phyloP scores from a whole-genome alignment of 2,113 vertebrate genomes.

The Turdus rufiventris region DNA sequence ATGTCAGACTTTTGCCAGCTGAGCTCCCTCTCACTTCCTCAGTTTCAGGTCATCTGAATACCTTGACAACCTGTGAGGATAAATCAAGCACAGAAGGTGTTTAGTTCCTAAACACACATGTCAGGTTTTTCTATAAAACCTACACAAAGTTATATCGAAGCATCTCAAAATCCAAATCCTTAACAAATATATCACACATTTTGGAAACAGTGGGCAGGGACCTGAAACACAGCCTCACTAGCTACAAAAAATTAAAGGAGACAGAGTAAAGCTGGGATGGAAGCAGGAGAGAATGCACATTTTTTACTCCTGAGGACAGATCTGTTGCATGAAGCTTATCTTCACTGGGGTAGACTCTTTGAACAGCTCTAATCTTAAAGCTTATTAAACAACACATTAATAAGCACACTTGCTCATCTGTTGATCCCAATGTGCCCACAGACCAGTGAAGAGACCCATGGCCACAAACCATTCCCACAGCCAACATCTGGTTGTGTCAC shows the following conservation, averaged over 20 bases:
- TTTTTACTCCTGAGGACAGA: background rate
- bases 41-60: slow-evolving; percentile 58
- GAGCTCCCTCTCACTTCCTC: slow-evolving; percentile 60
- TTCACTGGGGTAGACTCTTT: background rate
- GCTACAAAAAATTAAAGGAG: slow-evolving; percentile 14
- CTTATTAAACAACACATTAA: background rate
- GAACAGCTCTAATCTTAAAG: slow-evolving; percentile 23
- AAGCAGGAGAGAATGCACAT: background rate
- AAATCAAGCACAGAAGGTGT: slow-evolving; percentile 64
- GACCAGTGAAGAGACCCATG: fast-evolving
- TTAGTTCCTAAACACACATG: slow-evolving; percentile 51
- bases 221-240: background rate
- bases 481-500: background rate
- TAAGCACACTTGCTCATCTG: too few species aligned
- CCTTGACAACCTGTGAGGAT: slow-evolving; percentile 64
- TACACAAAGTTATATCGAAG: background rate
- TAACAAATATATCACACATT: slow-evolving; percentile 11
- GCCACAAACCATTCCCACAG: background rate
- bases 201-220: slow-evolving; percentile 1
- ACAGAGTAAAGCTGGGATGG: background rate
- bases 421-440: fast-evolving
- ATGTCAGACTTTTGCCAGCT: slow-evolving; percentile 64
- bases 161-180: slow-evolving; percentile 34
- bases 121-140: slow-evolving; percentile 55
- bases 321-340: background rate